Base-by-base conservation (phyloP, 2,797 vertebrate species). In the Neosalanx taihuensis region DNA sequence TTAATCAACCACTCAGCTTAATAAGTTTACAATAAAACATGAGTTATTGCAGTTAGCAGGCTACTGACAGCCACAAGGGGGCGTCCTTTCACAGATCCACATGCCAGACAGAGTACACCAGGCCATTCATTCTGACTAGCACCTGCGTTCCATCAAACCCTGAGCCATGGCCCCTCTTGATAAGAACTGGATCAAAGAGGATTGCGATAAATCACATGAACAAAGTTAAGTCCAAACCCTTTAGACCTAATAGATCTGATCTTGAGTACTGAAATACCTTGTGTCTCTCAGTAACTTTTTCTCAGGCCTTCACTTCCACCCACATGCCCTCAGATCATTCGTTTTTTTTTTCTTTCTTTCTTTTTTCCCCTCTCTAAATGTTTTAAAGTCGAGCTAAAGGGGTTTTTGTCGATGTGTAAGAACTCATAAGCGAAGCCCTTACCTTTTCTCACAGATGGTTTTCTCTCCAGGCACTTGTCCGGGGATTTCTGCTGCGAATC, bases 361-460 rank as follows among this genome's bases (percentile, higher is more conserved):
- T 30, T 76, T 12, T 23, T 10, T 4, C 1, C 10, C 6, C 58
- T 56, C 18, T 56, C 18, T 1, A n/a, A n/a, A 56, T 6, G 51
- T 15, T 56, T 53, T 31, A 67, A 67, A 53, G 29, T 53, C 29
- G 13, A 6, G 18, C 5, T 56, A 6, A 17, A n/a, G 23, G 23
- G 23, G 23, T 46, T 3, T 46, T 46, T 13, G 41, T 46, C 12
- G 41, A 46, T 46, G 41, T 46, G 41, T 46, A 46, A 26, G 23
- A 26, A 13, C 41, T 46, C 41, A 12, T 46, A 13, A 46, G 7
- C 18, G 2, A n/a, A 15, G 23, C 1, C 49, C 89, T 88, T 91
- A 93, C 92, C 92, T 92, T 87, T 93, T 78, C 87, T 91, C 51
- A 89, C 62, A 15, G 92, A 92, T 10, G 89, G 81, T 76, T 94